Percentiles rank a stretch among this genome's conserved stretches.
These are phyloP conservation scores for Coronaproctus castanopsis DNA, from an alignment of 2,888 invertebrate species.

Conservation along the genomic window DNA sequence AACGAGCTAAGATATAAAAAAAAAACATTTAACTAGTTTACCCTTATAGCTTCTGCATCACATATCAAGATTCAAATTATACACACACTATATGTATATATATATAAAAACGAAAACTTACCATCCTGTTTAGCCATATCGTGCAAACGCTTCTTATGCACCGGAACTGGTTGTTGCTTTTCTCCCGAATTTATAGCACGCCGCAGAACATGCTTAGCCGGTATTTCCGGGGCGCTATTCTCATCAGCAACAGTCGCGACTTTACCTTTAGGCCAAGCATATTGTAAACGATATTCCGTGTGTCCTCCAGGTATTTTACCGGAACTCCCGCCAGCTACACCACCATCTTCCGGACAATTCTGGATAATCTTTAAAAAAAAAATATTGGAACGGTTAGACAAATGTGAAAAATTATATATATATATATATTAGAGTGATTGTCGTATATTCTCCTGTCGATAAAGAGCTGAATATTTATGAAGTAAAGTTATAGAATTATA, in stretches of 20 bases:
- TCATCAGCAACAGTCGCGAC: slow-evolving; percentile 21
- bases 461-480: too few relatives aligned
- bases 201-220: slow-evolving; percentile 26
- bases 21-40: too few relatives aligned
- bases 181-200: slow-evolving; percentile 28
- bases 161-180: slow-evolving; percentile 54
- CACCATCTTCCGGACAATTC: slow-evolving; percentile 23
- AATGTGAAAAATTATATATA: too few relatives aligned
- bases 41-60: too few relatives aligned
- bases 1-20: too few relatives aligned
- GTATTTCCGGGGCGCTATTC: slow-evolving; percentile 35
- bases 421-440: too few relatives aligned
- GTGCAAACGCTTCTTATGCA: slow-evolving; percentile 28
- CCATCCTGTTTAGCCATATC: slow-evolving; percentile 28
- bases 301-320: slow-evolving; percentile 15
- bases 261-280: slow-evolving; percentile 52
- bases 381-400: too few relatives aligned
- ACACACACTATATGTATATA: too few relatives aligned
- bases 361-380: slow-evolving; percentile 6
- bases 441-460: too few relatives aligned
- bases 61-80: too few relatives aligned
- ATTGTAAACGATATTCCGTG: slow-evolving; percentile 75
- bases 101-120: too few relatives aligned
- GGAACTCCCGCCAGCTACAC: slow-evolving; percentile 25
- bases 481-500: too few relatives aligned